Evolutionary conservation across 2,888 invertebrate species (phyloP), one percentile per base, ranked within the genome.

Genomic region (Synergus itoensis): DNA sequence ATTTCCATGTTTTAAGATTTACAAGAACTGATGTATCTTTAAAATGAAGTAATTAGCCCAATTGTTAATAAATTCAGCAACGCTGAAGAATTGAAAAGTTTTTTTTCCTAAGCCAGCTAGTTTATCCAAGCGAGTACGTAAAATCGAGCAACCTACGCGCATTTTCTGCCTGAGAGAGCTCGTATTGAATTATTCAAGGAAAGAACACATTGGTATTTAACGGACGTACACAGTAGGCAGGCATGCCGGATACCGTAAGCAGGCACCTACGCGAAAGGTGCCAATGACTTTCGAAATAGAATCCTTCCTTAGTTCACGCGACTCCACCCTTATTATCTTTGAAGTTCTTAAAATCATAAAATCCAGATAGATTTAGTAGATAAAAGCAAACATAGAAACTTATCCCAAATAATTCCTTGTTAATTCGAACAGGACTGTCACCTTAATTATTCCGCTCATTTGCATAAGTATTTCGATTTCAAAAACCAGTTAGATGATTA

Each of bases 201-300:
- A 83, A 85, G 85, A 88, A 88, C 87, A 85, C 86, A 86, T 87
- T 85, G 86, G 87, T 87, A 87, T 89, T 89, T 87, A 84, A 86
- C 86, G 82, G 84, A 85, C 85, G 85, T 85, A 81, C 83, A 77
- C 77, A 80, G 81, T 78, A 84, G 79, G 80, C 77, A 83, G 28
- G 28, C 28, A 28, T 80, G 81, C 82, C 80, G 76, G 79, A 79
- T 79, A 81, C 77, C 79, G 80, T 81, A 80, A 78, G 64, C 64
- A 76, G 77, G 83, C 86, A 82, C 82, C 85, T 82, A 85, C 84
- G 83, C 85, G 82, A 82, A 82, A 85, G 83, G 84, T 86, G 86
- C 86, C 85, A 83, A 84, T 86, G 84, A 82, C 85, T 87, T 87
- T 86, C 87, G 86, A 87, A 86, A 87, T 83, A n/a, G 64, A 64